Base-by-base conservation (phyloP, 1,140 invertebrate species). In the Ditylenchus dipsaci region DNA sequence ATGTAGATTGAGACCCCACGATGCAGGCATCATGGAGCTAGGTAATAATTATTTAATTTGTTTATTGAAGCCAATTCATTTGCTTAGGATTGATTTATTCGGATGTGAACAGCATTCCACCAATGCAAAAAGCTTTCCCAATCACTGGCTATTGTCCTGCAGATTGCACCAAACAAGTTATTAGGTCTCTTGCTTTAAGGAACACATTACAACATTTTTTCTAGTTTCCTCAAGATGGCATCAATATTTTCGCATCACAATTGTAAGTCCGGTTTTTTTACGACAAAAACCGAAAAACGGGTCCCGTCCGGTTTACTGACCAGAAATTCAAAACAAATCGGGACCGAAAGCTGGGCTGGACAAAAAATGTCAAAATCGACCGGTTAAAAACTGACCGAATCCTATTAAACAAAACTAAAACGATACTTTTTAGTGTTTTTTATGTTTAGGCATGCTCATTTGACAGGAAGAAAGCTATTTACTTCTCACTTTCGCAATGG, bases 91-190 rank as follows among this genome's bases (percentile, higher is more conserved):
- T 97, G 78, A 82, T 82, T 23, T 99, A 99, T 80, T 93, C 90
- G 0, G 91, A 95, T 81, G 97, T 97, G 86, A 97, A 97, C 91
- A 93, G 92, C 0, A 94, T 98, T 63, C 95, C 95, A 0, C 94
- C 92, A 0, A 84, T 86, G 17, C 89, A 91, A 75, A 21, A 67
- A 0, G 67, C 86, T 0, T 97, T 97, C 83, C 83, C 87, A 0
- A 83, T 97, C 3, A 90, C 88, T 38, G 95, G 92, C 13, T 91
- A 94, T 82, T 99, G 95, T 78, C 89, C 92, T 45, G 86, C 90
- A 0, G 91, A 95, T 78, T 98, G 95, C 80, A 97, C 95, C 0
- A 87, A 89, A 49, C 88, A 91, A 72, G 91, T 91, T 85, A 53
- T 61, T 61, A 21, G 1, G 3, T 26, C 26, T 61, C 38, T 7